Base-by-base conservation (phyloP, 2,888 invertebrate genomes). In the Coelopa pilipes region DNA sequence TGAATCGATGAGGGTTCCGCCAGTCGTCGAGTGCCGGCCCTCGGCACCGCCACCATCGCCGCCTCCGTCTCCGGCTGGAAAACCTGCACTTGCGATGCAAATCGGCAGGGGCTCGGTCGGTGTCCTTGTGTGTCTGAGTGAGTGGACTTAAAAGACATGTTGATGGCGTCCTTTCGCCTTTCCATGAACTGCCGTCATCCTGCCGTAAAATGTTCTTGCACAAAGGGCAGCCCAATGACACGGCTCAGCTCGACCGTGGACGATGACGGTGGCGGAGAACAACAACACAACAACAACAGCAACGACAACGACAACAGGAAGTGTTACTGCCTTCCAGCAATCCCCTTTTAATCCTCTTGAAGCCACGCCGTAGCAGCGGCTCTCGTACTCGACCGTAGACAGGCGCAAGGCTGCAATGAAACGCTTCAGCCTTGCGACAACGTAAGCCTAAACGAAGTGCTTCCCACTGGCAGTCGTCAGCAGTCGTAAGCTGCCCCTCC, bases 11-110 rank as follows among this genome's bases (percentile, higher is more conserved):
- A 60, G 13, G 60, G 7, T 9, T 60, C 24, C 60, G 7, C 21
- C 21, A 7, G 60, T 60, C 13, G 34, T 57, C 60, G 60, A 15
- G 21, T 59, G 19, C 19, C 19, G 34, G 15, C 60, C 34, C 21
- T 19, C 7, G n/a, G n/a, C n/a, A n/a, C n/a, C n/a, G n/a, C 24
- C 59, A 59, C 13, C 60, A 24, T 11, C 15, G 21, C 7, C 21
- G 60, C 60, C 19, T 60, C 21, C 34, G 69, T 49, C 57, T 65
- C 24, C 57, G 68, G 57, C 71, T 53, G 12, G n/a, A 12, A 17
- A 57, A 57, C n/a, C 57, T 57, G 57, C 57, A 57, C 17, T 57
- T 57, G 17, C 57, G 1, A 57, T 57, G 57, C 57, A 57, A 57
- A 57, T 9, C 57, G 57, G 1, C 11, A n/a, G 17, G 62, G 34